A percentile compares a stretch with the other conserved stretches of the same genome.
phyloP scores from a whole-genome alignment of 2,888 invertebrate species.

The Caenorhabditis virilis region DNA sequence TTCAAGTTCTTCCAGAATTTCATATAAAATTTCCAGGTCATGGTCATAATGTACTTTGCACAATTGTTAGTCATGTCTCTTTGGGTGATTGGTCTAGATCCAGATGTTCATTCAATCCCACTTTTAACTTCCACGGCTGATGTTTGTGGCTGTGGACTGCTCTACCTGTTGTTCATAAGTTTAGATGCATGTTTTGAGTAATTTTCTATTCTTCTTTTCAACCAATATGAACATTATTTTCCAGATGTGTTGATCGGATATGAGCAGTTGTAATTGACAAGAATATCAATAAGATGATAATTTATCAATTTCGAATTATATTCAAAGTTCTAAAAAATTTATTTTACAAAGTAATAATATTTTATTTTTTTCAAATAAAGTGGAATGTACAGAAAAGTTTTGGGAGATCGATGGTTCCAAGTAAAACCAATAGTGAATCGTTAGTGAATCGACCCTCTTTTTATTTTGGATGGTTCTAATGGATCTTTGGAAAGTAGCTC shows the following conservation, averaged over 20 bases:
- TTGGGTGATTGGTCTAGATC: constrained; percentile 37
- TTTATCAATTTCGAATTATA: too few relatives aligned
- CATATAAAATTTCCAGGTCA: constrained; percentile 36
- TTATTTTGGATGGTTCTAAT: too few relatives aligned
- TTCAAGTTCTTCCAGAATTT: too few relatives aligned
- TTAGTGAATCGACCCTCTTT: not conserved
- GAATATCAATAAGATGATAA: too few relatives aligned
- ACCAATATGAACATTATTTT: not conserved
- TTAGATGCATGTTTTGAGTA: constrained; percentile 10
- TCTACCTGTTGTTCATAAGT: constrained; percentile 22
- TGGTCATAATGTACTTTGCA: constrained; percentile 29
- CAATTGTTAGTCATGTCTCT: constrained; percentile 36
- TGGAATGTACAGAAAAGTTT: too few relatives aligned
- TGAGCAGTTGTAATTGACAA: too few relatives aligned
- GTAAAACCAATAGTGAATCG: too few relatives aligned
- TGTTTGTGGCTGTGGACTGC: constrained; percentile 38
- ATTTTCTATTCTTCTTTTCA: not conserved
- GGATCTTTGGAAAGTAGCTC: constrained; percentile 8
- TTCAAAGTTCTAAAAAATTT: too few relatives aligned
- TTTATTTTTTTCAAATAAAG: too few relatives aligned
- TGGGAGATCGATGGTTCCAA: too few relatives aligned
- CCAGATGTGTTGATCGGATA: too few relatives aligned
- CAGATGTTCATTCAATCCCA: constrained; percentile 50
- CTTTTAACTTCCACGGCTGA: constrained; percentile 43
- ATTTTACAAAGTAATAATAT: too few relatives aligned